These are phyloP conservation scores for Erpetoichthys calabaricus DNA, from an alignment of 2,797 vertebrate species.

Conservation along the genomic window DNA sequence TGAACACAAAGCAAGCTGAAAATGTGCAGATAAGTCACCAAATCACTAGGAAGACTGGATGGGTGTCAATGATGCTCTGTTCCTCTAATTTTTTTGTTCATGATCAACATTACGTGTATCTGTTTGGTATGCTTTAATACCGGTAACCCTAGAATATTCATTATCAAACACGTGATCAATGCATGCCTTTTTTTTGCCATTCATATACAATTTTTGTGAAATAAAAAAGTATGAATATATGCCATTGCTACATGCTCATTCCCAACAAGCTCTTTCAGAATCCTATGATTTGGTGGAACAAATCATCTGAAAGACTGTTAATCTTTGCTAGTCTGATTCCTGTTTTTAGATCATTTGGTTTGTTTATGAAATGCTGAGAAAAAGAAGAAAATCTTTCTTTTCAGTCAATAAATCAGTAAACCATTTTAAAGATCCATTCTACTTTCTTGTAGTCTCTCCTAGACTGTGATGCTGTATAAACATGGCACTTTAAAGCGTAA, in stretches of 20 bases:
- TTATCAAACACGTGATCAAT: slow-evolving; percentile 22
- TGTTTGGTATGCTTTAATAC: slow-evolving; percentile 12
- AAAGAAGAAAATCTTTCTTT: not conserved
- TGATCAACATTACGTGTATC: slow-evolving; percentile 6
- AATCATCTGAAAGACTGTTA: not conserved
- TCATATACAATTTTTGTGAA: slow-evolving; percentile 49
- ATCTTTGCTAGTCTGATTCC: slow-evolving; percentile 9
- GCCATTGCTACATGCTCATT: slow-evolving; percentile 32
- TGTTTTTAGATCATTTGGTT: slow-evolving; percentile 2
- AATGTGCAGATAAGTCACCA: no score
- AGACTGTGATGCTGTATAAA: not conserved
- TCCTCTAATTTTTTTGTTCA: no score
- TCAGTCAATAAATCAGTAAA: slow-evolving; percentile 5
- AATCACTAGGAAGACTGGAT: no score
- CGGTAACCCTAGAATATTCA: slow-evolving; percentile 19
- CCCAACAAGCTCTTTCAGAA: not conserved
- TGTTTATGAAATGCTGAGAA: slow-evolving; percentile 1
- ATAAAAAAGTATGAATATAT: slow-evolving; percentile 40
- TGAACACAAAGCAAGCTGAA: no score
- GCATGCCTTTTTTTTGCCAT: slow-evolving; percentile 30
- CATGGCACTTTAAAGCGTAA: no score
- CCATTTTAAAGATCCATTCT: not conserved
- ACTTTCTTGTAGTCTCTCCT: not conserved
- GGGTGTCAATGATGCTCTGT: no score
- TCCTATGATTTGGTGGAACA: not conserved